Evolutionary conservation across 2,113 vertebrate genomes (phyloP), one percentile per base, ranked within the genome.

Genomic region (Odobenus rosmarus): DNA sequence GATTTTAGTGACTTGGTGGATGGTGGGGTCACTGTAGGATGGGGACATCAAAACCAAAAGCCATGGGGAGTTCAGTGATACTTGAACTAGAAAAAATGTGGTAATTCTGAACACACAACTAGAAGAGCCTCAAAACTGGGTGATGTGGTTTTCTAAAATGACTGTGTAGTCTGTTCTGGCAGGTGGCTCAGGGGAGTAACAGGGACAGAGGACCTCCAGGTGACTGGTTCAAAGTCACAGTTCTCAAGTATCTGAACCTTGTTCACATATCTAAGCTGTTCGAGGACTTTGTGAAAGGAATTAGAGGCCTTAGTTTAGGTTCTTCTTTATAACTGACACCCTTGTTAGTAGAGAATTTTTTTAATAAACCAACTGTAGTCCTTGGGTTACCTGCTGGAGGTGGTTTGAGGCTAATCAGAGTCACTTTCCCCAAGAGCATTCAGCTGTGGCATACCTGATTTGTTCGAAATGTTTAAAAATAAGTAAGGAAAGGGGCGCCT

Each of bases 241-340:
- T 69, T 81, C 86, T 86, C 94, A 93, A 89, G 67, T 57, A 23
- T 85, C 84, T 76, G 21, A 96, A 97, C 96, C 33, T 42, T 61
- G 74, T 96, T 88, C 69, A 72, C 36, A 46, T 61, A 57, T 55
- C 72, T 86, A 67, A 91, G 36, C 95, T 97, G 88, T 67, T 95
- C 2, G 15, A 36, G 84, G 90, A 80, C 71, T 95, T 93, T 62
- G n/a, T 33, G 39, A 85, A 91, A 97, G 49, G 84, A 96, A 90
- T 94, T 74, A 92, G 93, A 95, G 33, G n/a, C 39, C 69, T 92
- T 69, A 55, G 87, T 79, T 92, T 71, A 96, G 76, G 12, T 28
- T 92, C 84, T 33, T 90, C 88, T 93, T 91, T 88, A 81, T 49
- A 88, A 81, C 28, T 57, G 57, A 55, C 10, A 96, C 62, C 62